Evolutionary conservation across 2,797 vertebrate species (phyloP).

Genomic region (Vultur gryphus): DNA sequence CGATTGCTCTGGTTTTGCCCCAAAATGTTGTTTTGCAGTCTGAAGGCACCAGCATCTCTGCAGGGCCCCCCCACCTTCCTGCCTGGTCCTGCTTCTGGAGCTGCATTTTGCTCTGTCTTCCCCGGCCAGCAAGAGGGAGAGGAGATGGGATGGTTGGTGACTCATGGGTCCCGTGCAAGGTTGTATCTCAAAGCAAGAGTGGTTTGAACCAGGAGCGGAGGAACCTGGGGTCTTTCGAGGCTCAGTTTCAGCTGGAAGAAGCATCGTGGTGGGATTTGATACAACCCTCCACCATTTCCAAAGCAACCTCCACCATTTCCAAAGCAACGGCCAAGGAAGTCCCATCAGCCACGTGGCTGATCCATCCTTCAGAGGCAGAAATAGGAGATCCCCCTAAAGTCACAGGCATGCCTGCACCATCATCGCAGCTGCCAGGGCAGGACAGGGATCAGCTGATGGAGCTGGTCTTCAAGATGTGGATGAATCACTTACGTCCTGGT

Average conservation of each 20-base stretch:
- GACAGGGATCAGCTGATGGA: neutral
- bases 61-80: neutral
- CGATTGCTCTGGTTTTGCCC: rapidly evolving
- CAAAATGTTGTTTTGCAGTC: neutral
- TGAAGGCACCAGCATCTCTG: neutral
- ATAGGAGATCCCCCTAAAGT: neutral
- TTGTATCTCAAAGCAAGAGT: neutral
- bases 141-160: neutral
- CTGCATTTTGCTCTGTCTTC: neutral
- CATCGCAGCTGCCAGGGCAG: neutral
- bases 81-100: neutral
- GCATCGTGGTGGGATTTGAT: neutral
- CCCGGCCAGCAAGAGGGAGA: neutral
- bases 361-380: neutral
- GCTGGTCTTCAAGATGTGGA: neutral
- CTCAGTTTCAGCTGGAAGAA: neutral
- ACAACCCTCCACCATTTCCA: neutral
- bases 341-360: rapidly evolving
- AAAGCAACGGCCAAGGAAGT: rapidly evolving
- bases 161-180: rapidly evolving
- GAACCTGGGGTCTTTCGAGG: rapidly evolving
- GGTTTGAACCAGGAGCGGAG: neutral
- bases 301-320: neutral
- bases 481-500: rapidly evolving
- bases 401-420: neutral